Conservation (phyloP, 2,113 vertebrate species). For the Pavo muticus region DNA sequence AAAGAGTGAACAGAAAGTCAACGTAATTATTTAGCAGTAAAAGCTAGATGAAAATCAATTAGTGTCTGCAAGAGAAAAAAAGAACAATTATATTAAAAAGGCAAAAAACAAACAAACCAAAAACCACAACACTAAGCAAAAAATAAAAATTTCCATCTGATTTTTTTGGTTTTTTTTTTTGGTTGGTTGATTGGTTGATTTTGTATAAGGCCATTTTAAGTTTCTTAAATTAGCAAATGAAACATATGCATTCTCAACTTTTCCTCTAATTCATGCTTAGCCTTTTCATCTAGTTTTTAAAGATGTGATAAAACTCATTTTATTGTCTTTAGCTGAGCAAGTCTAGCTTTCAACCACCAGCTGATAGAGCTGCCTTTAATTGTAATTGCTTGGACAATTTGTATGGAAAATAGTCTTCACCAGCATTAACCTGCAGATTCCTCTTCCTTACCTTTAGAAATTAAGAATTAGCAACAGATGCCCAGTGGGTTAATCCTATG, state of each 20-base stretch:
- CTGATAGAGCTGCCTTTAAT: background rate
- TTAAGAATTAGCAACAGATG: background rate
- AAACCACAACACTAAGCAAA: background rate
- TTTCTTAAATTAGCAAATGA: background rate
- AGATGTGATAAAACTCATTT: background rate
- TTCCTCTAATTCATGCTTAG: background rate
- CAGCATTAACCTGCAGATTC: background rate
- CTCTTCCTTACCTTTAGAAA: background rate
- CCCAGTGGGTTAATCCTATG: background rate
- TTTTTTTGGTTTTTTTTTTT: too few species aligned
- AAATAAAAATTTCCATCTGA: background rate
- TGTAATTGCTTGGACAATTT: background rate
- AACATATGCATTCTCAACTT: background rate
- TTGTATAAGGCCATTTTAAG: background rate
- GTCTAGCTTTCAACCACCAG: background rate
- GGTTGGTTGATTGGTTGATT: background rate
- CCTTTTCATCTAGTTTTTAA: background rate
- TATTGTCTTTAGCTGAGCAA: background rate
- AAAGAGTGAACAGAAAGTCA: background rate
- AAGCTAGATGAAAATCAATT: background rate
- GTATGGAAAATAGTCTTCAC: background rate
- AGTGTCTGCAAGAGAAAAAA: background rate
- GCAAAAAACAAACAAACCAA: too few species aligned
- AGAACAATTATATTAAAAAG: too few species aligned
- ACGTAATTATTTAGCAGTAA: background rate